Base-by-base conservation (phyloP, 2,797 vertebrate genomes). In the Gallinago stenura region DNA sequence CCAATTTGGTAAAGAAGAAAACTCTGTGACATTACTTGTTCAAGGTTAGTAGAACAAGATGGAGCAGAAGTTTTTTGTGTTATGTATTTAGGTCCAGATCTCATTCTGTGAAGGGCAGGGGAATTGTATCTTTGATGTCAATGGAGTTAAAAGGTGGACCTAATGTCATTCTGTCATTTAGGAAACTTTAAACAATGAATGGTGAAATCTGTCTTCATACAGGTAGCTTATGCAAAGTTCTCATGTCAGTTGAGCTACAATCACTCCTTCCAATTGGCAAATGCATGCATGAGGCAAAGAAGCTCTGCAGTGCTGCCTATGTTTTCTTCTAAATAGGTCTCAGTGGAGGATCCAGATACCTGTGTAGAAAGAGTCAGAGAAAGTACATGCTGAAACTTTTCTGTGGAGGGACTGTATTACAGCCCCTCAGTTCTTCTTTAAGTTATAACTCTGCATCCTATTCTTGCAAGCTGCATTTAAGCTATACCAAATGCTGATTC, bases 11-110 rank as follows among this genome's bases (percentile, higher is more conserved):
- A 97, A 86, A 71, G 88, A 98, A 15, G 94, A 30, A 81, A 96
- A 92, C 43, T 94, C 83, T 62, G 93, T 97, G 73, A 39, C 98
- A 46, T 31, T 99, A 77, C 95, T 77, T 7, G 97, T 99, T 79
- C 95, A 97, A 98, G 98, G 99, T 99, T 88, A 97, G 98, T 95
- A 84, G 31, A 92, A 46, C 12, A 41, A 86, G 43, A 72, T 0
- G 0, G 30, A 53, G 76, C 28, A 35, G 14, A 65, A 24, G 3
- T 15, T 16, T 61, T 65, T 72, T 81, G 7, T 12, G 86, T 78
- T 43, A 21, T 25, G 4, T 62, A 48, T 60, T 79, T 84, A 80
- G 57, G 26, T 48, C n/a, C 54, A 51, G 37, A 50, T 68, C 39
- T 61, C 28, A 24, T 79, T 60, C 41, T 51, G 31, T 58, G 46